Base-by-base conservation (phyloP, 2,888 invertebrate species). In the Drosophila monieri region DNA sequence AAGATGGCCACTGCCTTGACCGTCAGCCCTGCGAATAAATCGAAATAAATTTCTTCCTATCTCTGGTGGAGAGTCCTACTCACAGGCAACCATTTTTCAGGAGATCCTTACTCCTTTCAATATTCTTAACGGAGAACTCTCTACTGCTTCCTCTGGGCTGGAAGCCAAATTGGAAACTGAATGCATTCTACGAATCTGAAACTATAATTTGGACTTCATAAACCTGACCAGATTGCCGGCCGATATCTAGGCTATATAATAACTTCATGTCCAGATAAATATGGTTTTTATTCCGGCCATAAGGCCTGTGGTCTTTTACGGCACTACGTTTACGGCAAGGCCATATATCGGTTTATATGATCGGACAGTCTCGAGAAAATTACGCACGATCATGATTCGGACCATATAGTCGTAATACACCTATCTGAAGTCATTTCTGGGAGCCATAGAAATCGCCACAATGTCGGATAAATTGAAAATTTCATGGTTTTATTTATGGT, bases 1-100 rank as follows among this genome's bases (percentile, higher is more conserved):
- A 86, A 78, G 60, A 91, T 90, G 52, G 90, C 90, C 39, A 89
- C 37, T 18, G 30, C 52, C 67, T 89, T 89, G n/a, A 80, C 84
- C 43, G 87, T 88, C 25, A 89, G 68, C 72, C 85, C 90, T 90
- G 25, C 8, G n/a, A 30, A 2, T 8, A 9, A 6, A 15, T 14
- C n/a, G 4, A 8, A 32, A n/a, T 14, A 9, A 23, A 35, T 14
- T 14, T 9, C 23, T 0, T 23, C 5, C n/a, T 8, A 1, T 3
- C n/a, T 2, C n/a, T 37, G 21, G 43, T 9, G 3, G 10, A 18
- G 8, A 43, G 12, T 21, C 21, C 10, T 18, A 81, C 85, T 81
- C 71, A 83, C 83, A 88, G 58, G 85, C 78, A 71, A 87, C 72
- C 83, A 83, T 83, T 59, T 69, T 62, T n/a, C 9, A 6, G 25